Base-by-base conservation (phyloP, 2,113 vertebrate species). In the Solenodon paradoxus region DNA sequence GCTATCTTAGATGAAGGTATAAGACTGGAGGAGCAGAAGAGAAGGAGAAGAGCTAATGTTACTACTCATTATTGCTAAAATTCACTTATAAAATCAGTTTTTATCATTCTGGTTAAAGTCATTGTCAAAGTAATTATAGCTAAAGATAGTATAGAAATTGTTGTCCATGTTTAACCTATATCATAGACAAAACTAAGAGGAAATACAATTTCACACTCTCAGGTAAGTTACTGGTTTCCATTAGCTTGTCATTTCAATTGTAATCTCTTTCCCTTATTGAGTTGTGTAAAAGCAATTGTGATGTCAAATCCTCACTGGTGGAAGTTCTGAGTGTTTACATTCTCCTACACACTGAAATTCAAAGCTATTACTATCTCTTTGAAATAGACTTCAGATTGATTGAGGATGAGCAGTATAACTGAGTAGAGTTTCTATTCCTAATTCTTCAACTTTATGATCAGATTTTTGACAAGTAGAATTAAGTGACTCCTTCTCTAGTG, bases 361-460 rank as follows among this genome's bases (percentile, higher is more conserved):
- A 88, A 94, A 92, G 38, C 13, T 66, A 77, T 84, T 92, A 82
- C 22, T 40, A 26, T 90, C 40, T 96, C 57, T 83, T 53, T 92
- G 59, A 95, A 82, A n/a, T 57, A 81, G n/a, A 92, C 26, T 88
- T 86, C 85, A 96, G 79, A 93, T 59, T 92, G 61, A 84, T 84
- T 88, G 51, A 96, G 38, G 16, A 95, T 86, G 22, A 91, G 15
- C 15, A 91, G 30, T 47, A 91, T 86, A 82, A 86, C 81, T 88
- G 84, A 94, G 91, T 96, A 49, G 61, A 74, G 12, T 79, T 89
- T 95, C 85, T 86, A 64, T 26, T 85, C 28, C 22, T 64, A 32
- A 68, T 38, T 10, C 45, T 74, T 79, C 51, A 47, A 17, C 20
- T 28, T 94, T 93, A 92, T 92, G 24, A 84, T 77, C 47, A 84